Evolutionary conservation across 2,888 invertebrate genomes (phyloP).

Genomic region (Parochlus steinenii): DNA sequence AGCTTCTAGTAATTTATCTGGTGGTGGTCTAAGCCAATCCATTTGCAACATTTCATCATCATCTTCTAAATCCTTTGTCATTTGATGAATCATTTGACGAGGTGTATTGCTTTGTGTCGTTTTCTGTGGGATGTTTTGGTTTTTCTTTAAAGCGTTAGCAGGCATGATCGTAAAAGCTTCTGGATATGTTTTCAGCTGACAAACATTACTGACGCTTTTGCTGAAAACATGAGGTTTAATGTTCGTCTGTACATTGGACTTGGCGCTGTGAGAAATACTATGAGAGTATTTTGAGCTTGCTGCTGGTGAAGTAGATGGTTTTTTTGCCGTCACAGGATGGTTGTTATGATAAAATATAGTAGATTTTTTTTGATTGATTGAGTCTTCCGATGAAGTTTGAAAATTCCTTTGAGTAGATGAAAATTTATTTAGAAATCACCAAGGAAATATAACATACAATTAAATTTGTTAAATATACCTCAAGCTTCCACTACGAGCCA

Average conservation of each 20-base stretch:
- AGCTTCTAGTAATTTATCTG: constrained; percentile 7
- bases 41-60: constrained; percentile 7
- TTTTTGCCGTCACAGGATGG: not conserved
- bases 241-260: no score
- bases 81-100: no score
- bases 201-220: constrained; percentile 8
- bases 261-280: no score
- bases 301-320: not conserved
- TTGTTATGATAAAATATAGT: constrained; percentile 7
- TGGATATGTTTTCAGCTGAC: constrained; percentile 5
- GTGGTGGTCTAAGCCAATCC: constrained; percentile 9
- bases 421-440: not conserved
- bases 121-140: no score
- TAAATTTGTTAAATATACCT: constrained; percentile 1
- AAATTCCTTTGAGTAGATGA: not conserved
- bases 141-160: no score
- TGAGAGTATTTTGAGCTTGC: not conserved
- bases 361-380: constrained; percentile 6
- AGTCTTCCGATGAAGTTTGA: constrained; percentile 8
- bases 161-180: constrained; percentile 8
- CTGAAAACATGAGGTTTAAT: no score
- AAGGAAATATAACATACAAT: not conserved
- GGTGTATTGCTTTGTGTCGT: no score
- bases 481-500: constrained; percentile 2
- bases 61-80: constrained; percentile 1